Evolutionary conservation across 30 jellyfish, hydroid and myxozoan species (phyloP).

Genomic region (Clytia hemisphaerica): DNA sequence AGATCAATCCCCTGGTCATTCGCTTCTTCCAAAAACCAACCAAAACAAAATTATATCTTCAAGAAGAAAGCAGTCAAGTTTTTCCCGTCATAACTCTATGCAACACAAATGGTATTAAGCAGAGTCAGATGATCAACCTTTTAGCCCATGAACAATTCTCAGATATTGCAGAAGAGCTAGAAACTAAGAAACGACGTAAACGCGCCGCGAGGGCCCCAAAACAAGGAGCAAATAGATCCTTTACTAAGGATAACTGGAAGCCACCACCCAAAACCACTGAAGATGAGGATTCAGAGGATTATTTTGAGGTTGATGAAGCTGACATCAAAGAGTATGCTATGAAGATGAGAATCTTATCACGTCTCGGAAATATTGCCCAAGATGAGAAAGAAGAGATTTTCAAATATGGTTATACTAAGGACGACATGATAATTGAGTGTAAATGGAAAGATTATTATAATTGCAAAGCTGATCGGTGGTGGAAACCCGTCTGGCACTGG

Average conservation of each 20-base stretch:
- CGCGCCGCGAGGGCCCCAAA: too few relatives aligned
- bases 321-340: background rate
- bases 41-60: background rate
- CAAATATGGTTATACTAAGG: background rate
- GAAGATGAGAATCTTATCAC: background rate
- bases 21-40: background rate
- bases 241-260: too few relatives aligned
- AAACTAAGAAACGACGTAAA: too few relatives aligned
- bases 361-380: background rate
- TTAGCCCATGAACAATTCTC: background rate
- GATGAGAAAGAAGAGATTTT: background rate
- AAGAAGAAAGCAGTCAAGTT: background rate
- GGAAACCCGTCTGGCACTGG: constrained; percentile 18
- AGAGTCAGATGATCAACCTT: background rate
- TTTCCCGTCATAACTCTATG: constrained; percentile 5
- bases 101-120: background rate
- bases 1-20: background rate
- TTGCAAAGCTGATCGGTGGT: background rate
- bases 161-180: too few relatives aligned
- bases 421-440: background rate
- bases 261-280: too few relatives aligned
- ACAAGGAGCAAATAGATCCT: too few relatives aligned
- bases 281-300: background rate
- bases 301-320: background rate
- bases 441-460: background rate